Percentiles rank a stretch among this genome's conserved stretches.
Evolutionary conservation across 2,888 invertebrate genomes (phyloP).

Genomic region (Eremobia ochroleuca): DNA sequence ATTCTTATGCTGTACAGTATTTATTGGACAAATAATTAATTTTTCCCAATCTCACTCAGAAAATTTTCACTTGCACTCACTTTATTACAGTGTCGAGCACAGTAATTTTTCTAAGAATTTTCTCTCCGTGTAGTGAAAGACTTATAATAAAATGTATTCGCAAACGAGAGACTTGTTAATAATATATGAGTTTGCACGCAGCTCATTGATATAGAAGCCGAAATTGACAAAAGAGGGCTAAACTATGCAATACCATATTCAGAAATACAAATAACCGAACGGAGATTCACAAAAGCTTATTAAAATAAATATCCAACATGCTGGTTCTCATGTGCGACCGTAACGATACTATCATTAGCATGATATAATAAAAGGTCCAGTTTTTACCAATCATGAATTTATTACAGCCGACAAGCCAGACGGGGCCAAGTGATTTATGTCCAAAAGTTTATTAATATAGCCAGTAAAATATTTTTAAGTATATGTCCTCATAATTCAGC

Average conservation of each 20-base stretch:
- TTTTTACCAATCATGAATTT: conserved; percentile 62
- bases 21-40: too few relatives aligned
- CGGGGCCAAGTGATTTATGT: conserved; percentile 57
- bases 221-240: not conserved
- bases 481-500: conserved; percentile 59
- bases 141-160: conserved; percentile 41
- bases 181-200: not conserved
- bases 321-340: conserved; percentile 16
- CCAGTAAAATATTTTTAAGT: conserved; percentile 64
- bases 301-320: conserved; percentile 30
- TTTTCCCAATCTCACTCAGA: too few relatives aligned
- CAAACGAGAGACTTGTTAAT: conserved; percentile 32
- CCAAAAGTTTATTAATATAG: conserved; percentile 60
- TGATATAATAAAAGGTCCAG: conserved; percentile 52
- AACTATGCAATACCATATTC: conserved; percentile 3
- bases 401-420: conserved; percentile 54
- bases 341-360: conserved; percentile 46
- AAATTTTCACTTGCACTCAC: too few relatives aligned
- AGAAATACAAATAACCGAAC: conserved; percentile 5
- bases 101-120: too few relatives aligned
- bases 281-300: conserved; percentile 10
- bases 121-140: conserved; percentile 48
- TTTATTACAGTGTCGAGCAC: too few relatives aligned
- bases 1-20: too few relatives aligned
- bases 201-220: not conserved